Base-by-base conservation (phyloP, 2,113 vertebrate species). In the Notothenia coriiceps region DNA sequence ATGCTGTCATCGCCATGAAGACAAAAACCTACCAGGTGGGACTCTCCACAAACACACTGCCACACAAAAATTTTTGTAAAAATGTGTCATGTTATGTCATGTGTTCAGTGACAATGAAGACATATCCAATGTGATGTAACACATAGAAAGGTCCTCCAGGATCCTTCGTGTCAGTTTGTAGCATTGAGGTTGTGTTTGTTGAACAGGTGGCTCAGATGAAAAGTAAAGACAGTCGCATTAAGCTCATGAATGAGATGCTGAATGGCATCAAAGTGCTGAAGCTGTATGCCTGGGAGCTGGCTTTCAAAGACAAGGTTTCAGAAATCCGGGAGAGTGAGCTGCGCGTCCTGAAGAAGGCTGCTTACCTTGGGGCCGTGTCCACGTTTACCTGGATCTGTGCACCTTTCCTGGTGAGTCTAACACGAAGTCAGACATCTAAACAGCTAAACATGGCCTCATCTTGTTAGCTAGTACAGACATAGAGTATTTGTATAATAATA, bases 191-290 rank as follows among this genome's bases (percentile, higher is more conserved):
- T 4, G 29, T 40, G 35, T 40, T 5, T 40, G 35, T 40, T 40
- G 35, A 40, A 40, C 78, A 99, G 98, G 96, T 96, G 74, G 92
- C 98, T 56, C 97, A 97, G 77, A 99, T 99, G 98, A 93, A 94
- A 66, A 81, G 97, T 63, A 99, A 98, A 86, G 98, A 99, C 67
- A 89, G 95, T 0, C 96, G 98, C 29, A 97, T 98, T 81, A 99
- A 97, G 81, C 89, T 99, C 43, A 99, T 99, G 97, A 99, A 94
- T 0, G 98, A 99, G 95, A 98, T 99, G 69, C 93, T 99, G 85
- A 94, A 95, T 0, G 98, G 98, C 82, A 99, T 99, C 46, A 99
- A 98, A 76, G 97, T 99, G 49, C 92, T 99, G 64, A 99, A 99
- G 94, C 94, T 99, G 14, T 99, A 99, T 0, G 97, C 98, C 29